Conservation (phyloP, 2,797 vertebrate genomes). For the Manis pentadactyla region DNA sequence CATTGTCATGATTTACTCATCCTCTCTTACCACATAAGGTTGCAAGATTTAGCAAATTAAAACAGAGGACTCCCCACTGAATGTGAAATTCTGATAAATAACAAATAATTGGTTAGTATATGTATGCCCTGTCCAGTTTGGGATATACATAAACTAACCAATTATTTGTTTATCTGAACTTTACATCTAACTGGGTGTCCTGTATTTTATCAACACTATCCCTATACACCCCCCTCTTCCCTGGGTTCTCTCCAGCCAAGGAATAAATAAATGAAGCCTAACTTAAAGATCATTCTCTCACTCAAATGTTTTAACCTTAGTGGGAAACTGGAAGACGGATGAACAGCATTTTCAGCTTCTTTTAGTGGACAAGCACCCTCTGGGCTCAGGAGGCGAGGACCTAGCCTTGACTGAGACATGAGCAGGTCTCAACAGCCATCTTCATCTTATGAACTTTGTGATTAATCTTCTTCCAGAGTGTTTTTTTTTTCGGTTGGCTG, state of each 20-base stretch:
- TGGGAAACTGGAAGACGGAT: not conserved
- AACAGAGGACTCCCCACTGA: not conserved
- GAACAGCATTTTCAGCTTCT: not conserved
- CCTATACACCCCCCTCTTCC: not conserved
- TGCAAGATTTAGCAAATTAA: not conserved
- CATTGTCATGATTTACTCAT: not conserved
- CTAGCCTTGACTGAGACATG: not conserved
- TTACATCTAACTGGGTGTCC: not conserved
- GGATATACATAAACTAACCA: not conserved
- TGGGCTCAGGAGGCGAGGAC: not conserved
- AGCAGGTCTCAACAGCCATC: not conserved
- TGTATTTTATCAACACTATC: not conserved
- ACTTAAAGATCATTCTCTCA: not conserved
- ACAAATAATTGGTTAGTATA: not conserved
- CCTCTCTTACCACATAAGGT: not conserved
- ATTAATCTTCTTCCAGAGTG: conserved; percentile 75
- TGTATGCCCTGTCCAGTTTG: not conserved
- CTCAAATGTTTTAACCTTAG: not conserved
- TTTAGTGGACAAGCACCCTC: not conserved
- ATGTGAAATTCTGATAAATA: not conserved
- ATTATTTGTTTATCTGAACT: not conserved
- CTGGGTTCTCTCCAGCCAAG: not conserved
- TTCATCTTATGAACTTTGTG: conserved; percentile 60
- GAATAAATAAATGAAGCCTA: not conserved
- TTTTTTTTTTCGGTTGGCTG: conserved; percentile 85